Conservation (phyloP, 2,113 vertebrate species). For the Alexandromys fortis region DNA sequence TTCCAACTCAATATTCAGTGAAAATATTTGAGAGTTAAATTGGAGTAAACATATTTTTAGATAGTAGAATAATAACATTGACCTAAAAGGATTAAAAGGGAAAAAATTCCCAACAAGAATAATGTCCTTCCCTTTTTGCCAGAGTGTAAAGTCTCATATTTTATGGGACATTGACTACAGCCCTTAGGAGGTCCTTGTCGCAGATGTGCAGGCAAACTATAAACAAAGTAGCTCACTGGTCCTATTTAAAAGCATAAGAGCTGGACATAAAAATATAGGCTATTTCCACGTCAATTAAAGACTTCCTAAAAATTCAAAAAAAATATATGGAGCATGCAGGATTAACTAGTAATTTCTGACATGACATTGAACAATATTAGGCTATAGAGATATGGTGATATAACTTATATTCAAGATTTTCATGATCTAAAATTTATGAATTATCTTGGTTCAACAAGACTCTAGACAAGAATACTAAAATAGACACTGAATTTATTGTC, state of each 20-base stretch:
- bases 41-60: slow-evolving; percentile 31
- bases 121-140: neutral
- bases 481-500: neutral
- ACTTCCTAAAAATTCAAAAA: neutral
- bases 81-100: neutral
- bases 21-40: slow-evolving; percentile 7
- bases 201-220: neutral
- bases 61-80: neutral
- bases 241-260: neutral
- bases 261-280: neutral
- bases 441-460: neutral
- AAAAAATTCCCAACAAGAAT: neutral
- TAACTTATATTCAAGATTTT: neutral
- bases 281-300: neutral
- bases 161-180: neutral
- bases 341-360: neutral
- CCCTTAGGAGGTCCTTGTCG: neutral
- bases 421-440: neutral
- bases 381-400: neutral
- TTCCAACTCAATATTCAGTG: neutral
- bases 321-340: neutral
- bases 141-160: slow-evolving; percentile 25
- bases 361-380: neutral
- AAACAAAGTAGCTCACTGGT: neutral
- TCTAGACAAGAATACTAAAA: neutral